Evolutionary conservation across 2,888 invertebrate genomes (phyloP).

Genomic region (Heteromurus nitidus): DNA sequence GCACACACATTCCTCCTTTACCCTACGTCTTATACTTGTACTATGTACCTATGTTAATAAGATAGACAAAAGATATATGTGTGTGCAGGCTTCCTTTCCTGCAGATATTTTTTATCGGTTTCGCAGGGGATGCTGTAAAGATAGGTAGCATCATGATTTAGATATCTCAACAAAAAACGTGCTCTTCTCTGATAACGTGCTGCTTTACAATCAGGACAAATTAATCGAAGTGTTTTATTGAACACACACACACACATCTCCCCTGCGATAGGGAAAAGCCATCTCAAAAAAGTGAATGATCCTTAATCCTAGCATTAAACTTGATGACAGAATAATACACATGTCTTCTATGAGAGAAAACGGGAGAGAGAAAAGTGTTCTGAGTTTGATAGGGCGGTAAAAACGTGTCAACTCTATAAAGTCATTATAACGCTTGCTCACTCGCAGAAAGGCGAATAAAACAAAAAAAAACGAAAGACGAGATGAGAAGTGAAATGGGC

Average conservation of each 20-base stretch:
- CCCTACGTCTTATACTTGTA: no score
- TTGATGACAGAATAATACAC: slow-evolving; percentile 35
- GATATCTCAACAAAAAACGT: no score
- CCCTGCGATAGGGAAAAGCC: not conserved
- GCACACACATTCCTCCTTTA: no score
- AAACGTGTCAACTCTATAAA: slow-evolving; percentile 52
- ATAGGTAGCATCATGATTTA: not conserved
- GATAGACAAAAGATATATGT: no score
- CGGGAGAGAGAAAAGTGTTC: slow-evolving; percentile 20
- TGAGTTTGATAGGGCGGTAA: slow-evolving; percentile 18
- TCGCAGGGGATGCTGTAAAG: no score
- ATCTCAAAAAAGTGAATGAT: not conserved
- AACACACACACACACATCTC: not conserved
- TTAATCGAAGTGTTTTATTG: not conserved
- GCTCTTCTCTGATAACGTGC: no score
- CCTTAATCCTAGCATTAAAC: not conserved
- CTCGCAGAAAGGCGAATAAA: not conserved
- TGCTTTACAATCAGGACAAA: not conserved
- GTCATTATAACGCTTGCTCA: slow-evolving; percentile 36
- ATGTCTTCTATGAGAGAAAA: no score
- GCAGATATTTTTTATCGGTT: no score
- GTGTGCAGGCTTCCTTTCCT: no score
- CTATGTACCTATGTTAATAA: no score
- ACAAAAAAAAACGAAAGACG: slow-evolving; percentile 40
- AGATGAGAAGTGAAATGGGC: no score